Conservation (phyloP, 92 coral and sea anemone genomes). For the Umimayanthus kanabou region DNA sequence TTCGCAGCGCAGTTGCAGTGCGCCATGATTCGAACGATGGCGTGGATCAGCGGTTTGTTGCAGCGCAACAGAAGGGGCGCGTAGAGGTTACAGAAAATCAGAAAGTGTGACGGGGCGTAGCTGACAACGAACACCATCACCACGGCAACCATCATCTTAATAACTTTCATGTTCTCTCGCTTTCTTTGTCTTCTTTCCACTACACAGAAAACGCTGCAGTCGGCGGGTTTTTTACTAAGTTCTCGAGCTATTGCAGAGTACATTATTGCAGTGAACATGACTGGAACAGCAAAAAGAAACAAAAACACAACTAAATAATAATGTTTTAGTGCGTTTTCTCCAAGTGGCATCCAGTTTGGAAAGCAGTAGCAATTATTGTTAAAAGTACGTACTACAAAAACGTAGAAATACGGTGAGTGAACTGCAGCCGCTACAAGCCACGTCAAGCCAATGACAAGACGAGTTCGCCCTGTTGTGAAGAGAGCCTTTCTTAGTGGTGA, state of each 20-base stretch:
- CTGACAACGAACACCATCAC: constrained; percentile 8
- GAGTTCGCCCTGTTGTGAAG: constrained; percentile 6
- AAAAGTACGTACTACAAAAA: not conserved
- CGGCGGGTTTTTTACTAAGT: not conserved
- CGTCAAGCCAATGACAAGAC: constrained; percentile 3
- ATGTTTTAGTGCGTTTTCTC: not conserved
- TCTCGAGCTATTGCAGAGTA: constrained; percentile 10
- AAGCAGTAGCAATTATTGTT: not conserved
- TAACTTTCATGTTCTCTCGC: not conserved
- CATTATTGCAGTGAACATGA: not conserved
- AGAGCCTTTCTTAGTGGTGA: not conserved
- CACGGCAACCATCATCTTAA: constrained; percentile 14
- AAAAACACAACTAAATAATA: not conserved
- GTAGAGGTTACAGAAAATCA: not conserved
- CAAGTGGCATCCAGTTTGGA: not conserved
- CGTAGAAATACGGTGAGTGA: not conserved
- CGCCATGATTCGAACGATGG: not conserved
- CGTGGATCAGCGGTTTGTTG: not conserved
- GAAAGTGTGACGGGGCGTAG: not conserved
- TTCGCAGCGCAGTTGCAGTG: constrained; percentile 6
- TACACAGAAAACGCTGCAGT: not conserved
- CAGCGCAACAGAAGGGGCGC: constrained; percentile 1
- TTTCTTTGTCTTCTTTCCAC: not conserved
- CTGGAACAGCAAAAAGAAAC: constrained; percentile 1
- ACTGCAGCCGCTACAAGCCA: constrained; percentile 10